phyloP scores from a whole-genome alignment of 1,140 invertebrate genomes.

The Lordiphosa clarofinis region DNA sequence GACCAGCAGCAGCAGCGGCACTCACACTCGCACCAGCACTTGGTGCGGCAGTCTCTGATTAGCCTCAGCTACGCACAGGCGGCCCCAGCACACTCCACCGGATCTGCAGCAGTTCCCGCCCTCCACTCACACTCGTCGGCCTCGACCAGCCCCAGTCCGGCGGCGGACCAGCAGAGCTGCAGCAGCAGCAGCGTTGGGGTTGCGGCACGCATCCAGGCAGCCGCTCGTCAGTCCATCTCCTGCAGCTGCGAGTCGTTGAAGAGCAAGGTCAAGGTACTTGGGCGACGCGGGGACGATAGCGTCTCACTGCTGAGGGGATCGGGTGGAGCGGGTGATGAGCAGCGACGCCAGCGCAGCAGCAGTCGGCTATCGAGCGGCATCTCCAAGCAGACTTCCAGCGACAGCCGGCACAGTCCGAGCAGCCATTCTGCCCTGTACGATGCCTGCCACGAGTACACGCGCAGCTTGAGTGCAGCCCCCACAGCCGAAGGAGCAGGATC shows the following conservation, averaged over 20 bases:
- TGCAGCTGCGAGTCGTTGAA: constrained; percentile 53
- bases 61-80: constrained; percentile 76
- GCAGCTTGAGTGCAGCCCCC: constrained; percentile 65
- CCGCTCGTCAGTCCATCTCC: constrained; percentile 35
- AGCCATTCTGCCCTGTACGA: constrained; percentile 67
- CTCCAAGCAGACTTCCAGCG: constrained; percentile 71
- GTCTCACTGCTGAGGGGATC: constrained; percentile 53
- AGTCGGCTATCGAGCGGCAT: constrained; percentile 66
- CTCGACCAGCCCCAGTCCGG: constrained; percentile 42
- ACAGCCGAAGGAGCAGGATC: constrained; percentile 22
- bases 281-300: constrained; percentile 30
- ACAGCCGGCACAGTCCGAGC: constrained; percentile 67
- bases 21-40: constrained; percentile 73
- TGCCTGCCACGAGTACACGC: constrained; percentile 68
- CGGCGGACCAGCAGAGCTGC: constrained; percentile 39
- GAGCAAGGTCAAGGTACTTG: constrained; percentile 22
- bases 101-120: constrained; percentile 23
- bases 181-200: constrained; percentile 44
- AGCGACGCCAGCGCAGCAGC: constrained; percentile 51
- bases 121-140: constrained; percentile 32
- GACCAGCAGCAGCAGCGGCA: constrained; percentile 66
- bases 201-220: constrained; percentile 11
- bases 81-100: constrained; percentile 5
- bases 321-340: constrained; percentile 58
- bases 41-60: constrained; percentile 77